Evolutionary conservation across 2,888 invertebrate genomes (phyloP).

Genomic region (Micropterix aruncella): DNA sequence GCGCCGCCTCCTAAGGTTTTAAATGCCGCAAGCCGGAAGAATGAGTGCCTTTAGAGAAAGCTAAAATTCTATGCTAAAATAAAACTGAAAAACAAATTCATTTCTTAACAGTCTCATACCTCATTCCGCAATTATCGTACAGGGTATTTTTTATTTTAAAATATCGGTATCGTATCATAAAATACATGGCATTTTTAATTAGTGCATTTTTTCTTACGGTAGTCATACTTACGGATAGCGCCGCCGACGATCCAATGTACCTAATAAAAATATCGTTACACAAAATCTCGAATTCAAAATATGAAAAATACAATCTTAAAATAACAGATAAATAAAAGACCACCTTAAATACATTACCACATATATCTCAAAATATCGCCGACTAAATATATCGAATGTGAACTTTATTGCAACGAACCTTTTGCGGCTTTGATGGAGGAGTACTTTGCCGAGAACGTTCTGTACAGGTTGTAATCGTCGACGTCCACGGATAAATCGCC

Average conservation of each 20-base stretch:
- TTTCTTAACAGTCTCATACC: no score
- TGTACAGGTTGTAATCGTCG: conserved; percentile 85
- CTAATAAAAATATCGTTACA: conserved; percentile 1
- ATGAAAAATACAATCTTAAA: neutral
- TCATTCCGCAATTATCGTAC: no score
- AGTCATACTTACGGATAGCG: neutral
- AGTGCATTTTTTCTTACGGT: no score
- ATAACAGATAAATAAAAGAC: neutral
- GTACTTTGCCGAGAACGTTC: conserved; percentile 84
- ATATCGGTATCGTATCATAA: no score
- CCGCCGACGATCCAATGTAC: neutral
- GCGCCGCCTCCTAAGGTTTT: neutral
- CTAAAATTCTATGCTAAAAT: neutral
- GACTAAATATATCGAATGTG: no score
- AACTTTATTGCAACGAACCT: conserved; percentile 36
- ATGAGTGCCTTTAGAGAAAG: no score
- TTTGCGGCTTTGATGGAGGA: conserved; percentile 90
- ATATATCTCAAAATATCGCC: neutral
- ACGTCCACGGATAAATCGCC: conserved; percentile 89
- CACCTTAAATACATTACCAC: neutral
- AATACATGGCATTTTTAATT: no score
- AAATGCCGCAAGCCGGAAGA: no score
- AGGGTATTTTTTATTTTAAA: no score
- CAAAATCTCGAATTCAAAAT: conserved; percentile 2
- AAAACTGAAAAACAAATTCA: neutral